A percentile compares a stretch with the other conserved stretches of the same genome.
Conservation (phyloP, 2,113 vertebrate genomes). For the Takifugu bimaculatus region DNA sequence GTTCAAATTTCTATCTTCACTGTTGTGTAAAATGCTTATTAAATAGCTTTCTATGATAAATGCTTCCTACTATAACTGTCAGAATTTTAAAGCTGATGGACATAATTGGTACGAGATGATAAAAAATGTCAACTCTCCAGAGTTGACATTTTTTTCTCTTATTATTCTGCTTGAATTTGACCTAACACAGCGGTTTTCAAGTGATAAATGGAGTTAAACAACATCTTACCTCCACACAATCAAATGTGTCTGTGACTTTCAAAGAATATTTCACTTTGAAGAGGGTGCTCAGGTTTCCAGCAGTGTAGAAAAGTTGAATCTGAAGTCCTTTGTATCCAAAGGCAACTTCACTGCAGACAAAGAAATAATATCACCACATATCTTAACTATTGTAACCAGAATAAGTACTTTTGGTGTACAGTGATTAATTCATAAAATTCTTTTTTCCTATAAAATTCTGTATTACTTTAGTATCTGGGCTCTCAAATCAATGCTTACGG, state of each 20-base stretch:
- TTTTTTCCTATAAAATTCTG: not conserved
- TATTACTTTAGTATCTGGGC: not conserved
- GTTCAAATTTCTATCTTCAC: too few relatives aligned
- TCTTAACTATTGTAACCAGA: not conserved
- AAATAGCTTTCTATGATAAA: too few relatives aligned
- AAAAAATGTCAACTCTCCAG: too few relatives aligned
- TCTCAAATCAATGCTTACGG: constrained; percentile 2
- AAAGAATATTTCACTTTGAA: constrained; percentile 91
- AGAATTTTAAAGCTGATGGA: too few relatives aligned
- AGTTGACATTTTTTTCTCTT: too few relatives aligned
- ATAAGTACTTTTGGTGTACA: not conserved
- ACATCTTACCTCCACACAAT: constrained; percentile 89
- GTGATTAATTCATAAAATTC: too few relatives aligned
- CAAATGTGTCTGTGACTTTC: constrained; percentile 91
- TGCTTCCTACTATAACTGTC: too few relatives aligned
- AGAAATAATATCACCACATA: constrained; percentile 1
- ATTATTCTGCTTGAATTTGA: not conserved
- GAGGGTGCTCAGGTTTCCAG: constrained; percentile 91
- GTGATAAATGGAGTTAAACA: not conserved
- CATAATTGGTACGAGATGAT: too few relatives aligned
- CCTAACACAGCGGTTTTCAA: not conserved
- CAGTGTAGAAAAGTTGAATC: constrained; percentile 91
- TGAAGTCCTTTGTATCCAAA: constrained; percentile 98
- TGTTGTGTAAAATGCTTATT: too few relatives aligned
- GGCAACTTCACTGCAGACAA: constrained; percentile 84